Conservation (phyloP, 2,888 invertebrate genomes). For the Hypolimnas misippus region DNA sequence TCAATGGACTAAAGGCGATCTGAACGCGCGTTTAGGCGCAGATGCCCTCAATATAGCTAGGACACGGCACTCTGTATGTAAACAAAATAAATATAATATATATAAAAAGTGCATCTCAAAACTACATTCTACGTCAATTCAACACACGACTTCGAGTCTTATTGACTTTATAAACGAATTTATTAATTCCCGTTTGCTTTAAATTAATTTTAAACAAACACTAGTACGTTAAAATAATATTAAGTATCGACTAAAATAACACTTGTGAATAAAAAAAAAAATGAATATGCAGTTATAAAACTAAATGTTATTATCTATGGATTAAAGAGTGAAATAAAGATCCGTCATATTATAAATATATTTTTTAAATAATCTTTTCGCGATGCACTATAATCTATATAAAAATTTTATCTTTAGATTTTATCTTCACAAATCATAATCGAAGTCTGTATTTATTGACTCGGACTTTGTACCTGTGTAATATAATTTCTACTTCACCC, state of each 20-base stretch:
- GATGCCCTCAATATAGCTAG: slow-evolving; percentile 27
- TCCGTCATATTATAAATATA: too few relatives aligned
- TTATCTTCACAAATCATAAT: not conserved
- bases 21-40: not conserved
- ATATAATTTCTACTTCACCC: slow-evolving; percentile 6
- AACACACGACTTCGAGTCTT: slow-evolving; percentile 12
- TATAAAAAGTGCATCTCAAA: slow-evolving; percentile 26
- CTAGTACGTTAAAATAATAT: slow-evolving; percentile 19
- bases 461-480: not conserved
- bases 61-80: slow-evolving; percentile 29
- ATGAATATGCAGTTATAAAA: slow-evolving; percentile 19
- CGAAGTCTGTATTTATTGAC: not conserved
- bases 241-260: slow-evolving; percentile 30
- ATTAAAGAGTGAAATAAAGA: slow-evolving; percentile 19
- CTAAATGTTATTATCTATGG: slow-evolving; percentile 19
- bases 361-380: not conserved
- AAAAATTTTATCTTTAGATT: not conserved
- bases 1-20: not conserved
- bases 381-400: not conserved
- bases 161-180: not conserved
- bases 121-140: slow-evolving; percentile 18
- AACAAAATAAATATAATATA: slow-evolving; percentile 25
- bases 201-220: slow-evolving; percentile 12
- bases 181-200: not conserved
- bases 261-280: slow-evolving; percentile 28